phyloP scores from a whole-genome alignment of 2,888 invertebrate genomes.

The Cerceris rybyensis region DNA sequence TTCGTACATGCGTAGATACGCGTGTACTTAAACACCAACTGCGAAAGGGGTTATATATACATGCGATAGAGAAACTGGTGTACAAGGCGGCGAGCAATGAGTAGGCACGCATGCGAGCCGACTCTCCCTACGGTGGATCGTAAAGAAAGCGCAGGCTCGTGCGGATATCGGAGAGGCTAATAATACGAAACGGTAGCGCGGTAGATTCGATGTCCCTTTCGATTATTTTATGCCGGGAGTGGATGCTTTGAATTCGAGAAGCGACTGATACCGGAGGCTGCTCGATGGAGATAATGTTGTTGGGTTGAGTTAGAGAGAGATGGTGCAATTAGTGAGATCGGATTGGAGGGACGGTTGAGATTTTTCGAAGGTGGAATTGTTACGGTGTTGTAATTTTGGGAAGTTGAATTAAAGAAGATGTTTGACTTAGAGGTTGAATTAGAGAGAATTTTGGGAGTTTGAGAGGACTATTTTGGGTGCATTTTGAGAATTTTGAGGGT shows the following conservation, averaged over 20 bases:
- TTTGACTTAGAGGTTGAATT: no score
- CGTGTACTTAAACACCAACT: not conserved
- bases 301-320: no score
- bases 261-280: no score
- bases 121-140: conserved; percentile 35
- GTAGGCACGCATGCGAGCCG: not conserved
- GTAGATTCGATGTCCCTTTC: conserved; percentile 16
- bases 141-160: conserved; percentile 51
- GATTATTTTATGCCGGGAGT: conserved; percentile 15
- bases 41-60: not conserved
- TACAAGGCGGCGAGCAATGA: conserved; percentile 15
- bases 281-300: no score
- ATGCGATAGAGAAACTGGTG: conserved; percentile 18
- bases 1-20: not conserved
- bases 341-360: no score
- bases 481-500: no score
- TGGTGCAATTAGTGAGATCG: no score
- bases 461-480: no score
- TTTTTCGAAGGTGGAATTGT: no score
- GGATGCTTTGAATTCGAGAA: not conserved
- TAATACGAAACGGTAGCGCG: conserved; percentile 43
- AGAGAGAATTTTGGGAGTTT: no score
- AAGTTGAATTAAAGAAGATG: no score
- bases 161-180: conserved; percentile 56
- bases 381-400: no score